Evolutionary conservation across 1,140 invertebrate species (phyloP), one percentile per base, ranked within the genome.

Genomic region (Melitaea cinxia): DNA sequence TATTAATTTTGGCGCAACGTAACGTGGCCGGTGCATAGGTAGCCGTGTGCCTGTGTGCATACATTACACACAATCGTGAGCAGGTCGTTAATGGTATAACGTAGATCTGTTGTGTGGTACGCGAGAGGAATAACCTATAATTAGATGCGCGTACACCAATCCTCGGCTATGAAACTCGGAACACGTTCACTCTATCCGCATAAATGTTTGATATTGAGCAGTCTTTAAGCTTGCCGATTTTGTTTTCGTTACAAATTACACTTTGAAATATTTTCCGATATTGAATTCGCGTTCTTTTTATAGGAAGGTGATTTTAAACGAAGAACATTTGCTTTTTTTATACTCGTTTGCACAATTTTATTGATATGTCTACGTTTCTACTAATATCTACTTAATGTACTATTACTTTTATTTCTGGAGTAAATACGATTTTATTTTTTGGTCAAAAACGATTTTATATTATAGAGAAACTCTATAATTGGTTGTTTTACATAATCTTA

Each of bases 81-180:
- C 78, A 70, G 77, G 75, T 82, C 81, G 81, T 85, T 82, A 83
- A 83, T 84, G 77, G 77, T 81, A 77, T 68, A 73, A 74, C 75
- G 78, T 83, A 79, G 74, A 83, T 83, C 78, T 78, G 80, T 75
- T 80, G 73, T 79, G 72, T 72, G 74, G 75, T 80, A 75, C 76
- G 73, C 81, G 82, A 77, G 85, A 82, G 85, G 83, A 85, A 88
- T 83, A 85, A 85, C 83, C 83, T 88, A 88, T 84, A 88, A 88
- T 88, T 85, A 88, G 83, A 88, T 82, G 79, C 83, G 82, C 75
- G 82, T 78, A 80, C 73, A 82, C 81, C 69, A 82, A 78, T 80
- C 72, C 81, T 75, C 73, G 72, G 73, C 58, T 68, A 77, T 76
- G 71, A 73, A 74, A 82, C 75, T 81, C 65, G 67, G 74, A 74